These are phyloP conservation scores for Tetragonula carbonaria DNA, from an alignment of 2,888 invertebrate species.

Conservation along the genomic window DNA sequence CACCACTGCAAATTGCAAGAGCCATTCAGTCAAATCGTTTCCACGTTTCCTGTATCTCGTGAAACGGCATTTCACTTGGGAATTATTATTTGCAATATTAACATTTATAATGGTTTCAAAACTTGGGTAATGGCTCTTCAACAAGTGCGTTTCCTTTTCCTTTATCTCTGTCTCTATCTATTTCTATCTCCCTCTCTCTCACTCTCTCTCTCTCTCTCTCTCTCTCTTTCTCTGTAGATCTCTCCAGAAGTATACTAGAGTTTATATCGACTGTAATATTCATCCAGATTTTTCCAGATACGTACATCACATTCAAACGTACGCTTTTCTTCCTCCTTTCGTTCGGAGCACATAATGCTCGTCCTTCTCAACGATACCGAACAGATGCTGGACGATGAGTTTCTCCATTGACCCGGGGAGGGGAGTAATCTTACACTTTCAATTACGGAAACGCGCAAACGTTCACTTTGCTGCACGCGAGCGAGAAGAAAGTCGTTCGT, in stretches of 20 bases:
- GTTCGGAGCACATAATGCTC: background rate
- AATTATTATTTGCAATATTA: background rate
- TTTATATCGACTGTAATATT: background rate
- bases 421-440: constrained; percentile 5
- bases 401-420: background rate
- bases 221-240: background rate
- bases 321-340: background rate
- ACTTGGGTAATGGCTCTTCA: background rate
- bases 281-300: background rate
- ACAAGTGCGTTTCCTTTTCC: background rate
- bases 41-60: background rate
- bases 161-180: background rate
- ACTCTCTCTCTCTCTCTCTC: too few relatives aligned
- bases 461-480: constrained; percentile 12
- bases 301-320: background rate
- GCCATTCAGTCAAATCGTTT: background rate
- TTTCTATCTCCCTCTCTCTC: too few relatives aligned
- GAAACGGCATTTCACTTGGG: background rate
- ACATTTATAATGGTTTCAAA: background rate
- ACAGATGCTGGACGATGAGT: background rate
- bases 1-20: background rate
- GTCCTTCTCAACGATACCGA: background rate
- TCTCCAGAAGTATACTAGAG: background rate
- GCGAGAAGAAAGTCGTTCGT: background rate
- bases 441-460: constrained; percentile 9